These are phyloP conservation scores for Sebastes melanostomus DNA, from an alignment of 2,797 vertebrate species.

Conservation along the genomic window DNA sequence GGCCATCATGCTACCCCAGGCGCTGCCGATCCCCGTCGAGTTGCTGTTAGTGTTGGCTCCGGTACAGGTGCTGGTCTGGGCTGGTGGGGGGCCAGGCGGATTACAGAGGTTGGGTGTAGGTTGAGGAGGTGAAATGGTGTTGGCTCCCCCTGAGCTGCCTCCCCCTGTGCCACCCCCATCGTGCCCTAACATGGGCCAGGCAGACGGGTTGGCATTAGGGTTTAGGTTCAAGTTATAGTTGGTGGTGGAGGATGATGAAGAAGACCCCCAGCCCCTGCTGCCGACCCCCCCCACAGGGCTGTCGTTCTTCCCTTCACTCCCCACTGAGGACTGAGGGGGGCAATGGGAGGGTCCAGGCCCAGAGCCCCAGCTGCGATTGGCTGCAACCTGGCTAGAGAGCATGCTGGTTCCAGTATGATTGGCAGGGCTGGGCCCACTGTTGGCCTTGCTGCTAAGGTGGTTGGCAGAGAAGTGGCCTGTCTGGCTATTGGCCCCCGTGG, in stretches of 20 bases:
- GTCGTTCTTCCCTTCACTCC: constrained; percentile 87
- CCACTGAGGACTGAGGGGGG: constrained; percentile 73
- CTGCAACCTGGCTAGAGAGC: constrained; percentile 88
- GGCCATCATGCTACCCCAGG: constrained; percentile 91
- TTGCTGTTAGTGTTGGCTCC: constrained; percentile 84
- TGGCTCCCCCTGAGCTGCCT: constrained; percentile 93
- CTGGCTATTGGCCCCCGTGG: constrained; percentile 89
- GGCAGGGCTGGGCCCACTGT: constrained; percentile 79
- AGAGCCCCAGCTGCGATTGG: constrained; percentile 89
- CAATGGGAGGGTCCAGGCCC: constrained; percentile 77
- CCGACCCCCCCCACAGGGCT: constrained; percentile 85
- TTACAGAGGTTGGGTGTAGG: constrained; percentile 76
- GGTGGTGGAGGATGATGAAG: constrained; percentile 89
- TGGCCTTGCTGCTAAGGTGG: constrained; percentile 78
- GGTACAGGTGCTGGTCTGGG: constrained; percentile 78
- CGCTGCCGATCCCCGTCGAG: constrained; percentile 90
- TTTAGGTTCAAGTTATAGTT: constrained; percentile 99
- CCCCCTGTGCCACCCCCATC: constrained; percentile 89
- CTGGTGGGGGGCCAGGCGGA: constrained; percentile 66
- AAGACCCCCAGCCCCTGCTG: constrained; percentile 90
- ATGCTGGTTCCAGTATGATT: constrained; percentile 88
- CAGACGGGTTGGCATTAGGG: constrained; percentile 96
- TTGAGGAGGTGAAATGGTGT: constrained; percentile 80
- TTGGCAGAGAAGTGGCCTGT: constrained; percentile 84
- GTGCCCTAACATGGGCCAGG: constrained; percentile 96